Conservation (phyloP, 2,888 invertebrate genomes). For the Apeira syringaria region DNA sequence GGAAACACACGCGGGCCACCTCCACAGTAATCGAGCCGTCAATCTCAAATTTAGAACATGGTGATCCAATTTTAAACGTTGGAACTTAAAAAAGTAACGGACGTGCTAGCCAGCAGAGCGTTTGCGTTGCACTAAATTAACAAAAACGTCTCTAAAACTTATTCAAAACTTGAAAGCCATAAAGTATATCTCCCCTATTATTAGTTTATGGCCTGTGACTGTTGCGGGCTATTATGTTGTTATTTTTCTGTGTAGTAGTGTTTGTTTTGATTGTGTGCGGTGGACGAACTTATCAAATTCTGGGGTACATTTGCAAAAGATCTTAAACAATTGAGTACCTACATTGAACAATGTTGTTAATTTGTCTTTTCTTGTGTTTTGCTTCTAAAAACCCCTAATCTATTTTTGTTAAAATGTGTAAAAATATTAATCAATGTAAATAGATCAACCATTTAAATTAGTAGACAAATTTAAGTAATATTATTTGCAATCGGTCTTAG, state of each 20-base stretch:
- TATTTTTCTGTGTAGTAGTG: constrained; percentile 70
- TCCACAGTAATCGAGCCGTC: constrained; percentile 57
- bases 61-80: constrained; percentile 26
- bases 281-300: constrained; percentile 61
- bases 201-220: constrained; percentile 80
- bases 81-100: constrained; percentile 28
- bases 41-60: constrained; percentile 59
- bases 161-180: constrained; percentile 79
- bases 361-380: too few species aligned
- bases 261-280: constrained; percentile 76
- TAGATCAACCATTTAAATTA: too few species aligned
- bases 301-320: constrained; percentile 48
- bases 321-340: constrained; percentile 17
- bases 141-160: constrained; percentile 65
- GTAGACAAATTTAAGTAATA: too few species aligned
- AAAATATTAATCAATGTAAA: too few species aligned
- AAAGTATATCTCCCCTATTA: constrained; percentile 83
- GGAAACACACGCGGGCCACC: constrained; percentile 73
- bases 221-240: constrained; percentile 76
- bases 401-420: too few species aligned
- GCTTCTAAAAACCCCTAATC: too few species aligned
- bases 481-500: too few species aligned
- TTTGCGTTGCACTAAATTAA: constrained; percentile 71
- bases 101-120: constrained; percentile 68
- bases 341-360: constrained; percentile 14